phyloP scores from a whole-genome alignment of 2,113 vertebrate species.

The Drymodes brunneopygia region DNA sequence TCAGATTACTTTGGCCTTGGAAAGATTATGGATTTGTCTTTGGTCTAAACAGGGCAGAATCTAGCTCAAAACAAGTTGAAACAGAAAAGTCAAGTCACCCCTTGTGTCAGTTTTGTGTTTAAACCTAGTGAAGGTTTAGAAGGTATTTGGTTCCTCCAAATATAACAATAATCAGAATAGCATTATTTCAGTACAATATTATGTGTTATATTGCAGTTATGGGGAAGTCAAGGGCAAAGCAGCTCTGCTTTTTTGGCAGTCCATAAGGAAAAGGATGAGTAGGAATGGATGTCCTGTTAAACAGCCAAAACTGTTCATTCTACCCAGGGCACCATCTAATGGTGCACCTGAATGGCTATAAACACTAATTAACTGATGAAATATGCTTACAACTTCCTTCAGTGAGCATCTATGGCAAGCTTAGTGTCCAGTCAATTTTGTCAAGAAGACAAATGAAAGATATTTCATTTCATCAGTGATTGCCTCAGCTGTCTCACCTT shows the following conservation, averaged over 20 bases:
- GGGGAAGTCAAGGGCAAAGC: neutral
- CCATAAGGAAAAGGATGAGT: neutral
- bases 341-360: neutral
- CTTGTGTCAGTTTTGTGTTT: neutral
- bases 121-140: neutral
- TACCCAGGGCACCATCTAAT: neutral
- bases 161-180: neutral
- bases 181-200: neutral
- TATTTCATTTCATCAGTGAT: neutral
- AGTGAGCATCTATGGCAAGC: neutral
- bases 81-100: neutral
- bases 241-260: neutral
- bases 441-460: neutral
- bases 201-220: too few species aligned
- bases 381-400: neutral
- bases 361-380: neutral
- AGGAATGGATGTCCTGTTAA: fast-evolving
- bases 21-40: neutral
- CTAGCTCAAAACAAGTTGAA: neutral
- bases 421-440: neutral
- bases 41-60: neutral
- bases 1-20: neutral
- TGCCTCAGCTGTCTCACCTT: neutral
- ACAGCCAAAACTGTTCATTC: neutral
- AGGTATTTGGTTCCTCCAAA: neutral